These are phyloP conservation scores for Hydra vulgaris DNA, from an alignment of 30 jellyfish, hydroid and myxozoan genomes.

Conservation along the genomic window DNA sequence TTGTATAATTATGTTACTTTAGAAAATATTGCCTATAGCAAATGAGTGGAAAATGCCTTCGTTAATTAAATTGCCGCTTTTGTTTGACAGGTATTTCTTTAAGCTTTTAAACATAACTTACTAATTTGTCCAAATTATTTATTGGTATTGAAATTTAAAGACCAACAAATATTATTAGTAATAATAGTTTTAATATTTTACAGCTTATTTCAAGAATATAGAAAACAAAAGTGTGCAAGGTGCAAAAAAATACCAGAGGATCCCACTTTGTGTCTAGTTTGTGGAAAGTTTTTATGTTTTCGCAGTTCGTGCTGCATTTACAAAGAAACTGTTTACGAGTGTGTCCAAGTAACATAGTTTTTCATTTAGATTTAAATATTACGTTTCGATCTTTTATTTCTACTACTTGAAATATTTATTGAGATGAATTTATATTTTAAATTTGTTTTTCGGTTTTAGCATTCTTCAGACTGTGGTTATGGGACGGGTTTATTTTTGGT, in stretches of 20 bases:
- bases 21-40: not conserved
- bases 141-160: no score
- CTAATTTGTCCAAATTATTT: not conserved
- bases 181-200: no score
- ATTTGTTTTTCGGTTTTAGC: slow-evolving; percentile 49
- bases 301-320: slow-evolving; percentile 56
- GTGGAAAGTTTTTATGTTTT: slow-evolving; percentile 80
- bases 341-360: slow-evolving; percentile 66
- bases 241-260: slow-evolving; percentile 60
- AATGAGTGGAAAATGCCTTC: not conserved
- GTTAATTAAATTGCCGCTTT: slow-evolving; percentile 38
- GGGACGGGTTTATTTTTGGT: slow-evolving; percentile 86
- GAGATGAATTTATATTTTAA: no score
- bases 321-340: slow-evolving; percentile 44
- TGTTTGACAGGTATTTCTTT: slow-evolving; percentile 50
- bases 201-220: slow-evolving; percentile 75
- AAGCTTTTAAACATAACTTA: not conserved
- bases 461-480: slow-evolving; percentile 78
- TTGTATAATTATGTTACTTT: no score
- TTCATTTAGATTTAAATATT: not conserved
- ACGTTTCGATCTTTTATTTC: no score
- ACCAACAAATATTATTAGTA: no score
- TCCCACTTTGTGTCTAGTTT: slow-evolving; percentile 77
- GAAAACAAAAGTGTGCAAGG: slow-evolving; percentile 43
- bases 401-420: no score